Evolutionary conservation across 2,113 vertebrate species (phyloP).

Genomic region (Megaceryle torquata): DNA sequence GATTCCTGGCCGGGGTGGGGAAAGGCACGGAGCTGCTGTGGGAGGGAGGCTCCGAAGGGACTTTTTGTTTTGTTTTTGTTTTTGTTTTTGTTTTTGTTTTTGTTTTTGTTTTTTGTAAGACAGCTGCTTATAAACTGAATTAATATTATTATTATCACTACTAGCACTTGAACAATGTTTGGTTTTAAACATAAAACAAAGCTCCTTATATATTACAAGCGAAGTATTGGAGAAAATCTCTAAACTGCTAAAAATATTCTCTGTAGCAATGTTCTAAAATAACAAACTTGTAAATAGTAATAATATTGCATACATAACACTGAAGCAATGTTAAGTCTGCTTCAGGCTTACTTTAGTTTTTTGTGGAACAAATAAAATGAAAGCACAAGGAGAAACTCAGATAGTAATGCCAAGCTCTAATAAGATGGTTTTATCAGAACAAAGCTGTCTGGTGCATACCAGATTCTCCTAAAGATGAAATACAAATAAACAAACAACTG

Average conservation of each 20-base stretch:
- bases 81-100: no score
- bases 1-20: no score
- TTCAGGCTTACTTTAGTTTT: not conserved
- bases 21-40: no score
- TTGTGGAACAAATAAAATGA: not conserved
- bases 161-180: not conserved
- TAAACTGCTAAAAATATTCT: not conserved
- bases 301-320: not conserved
- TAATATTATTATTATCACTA: not conserved
- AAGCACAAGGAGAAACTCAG: not conserved
- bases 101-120: not conserved
- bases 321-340: not conserved
- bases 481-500: conserved; percentile 60
- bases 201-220: not conserved
- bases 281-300: not conserved
- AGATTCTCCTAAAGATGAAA: conserved; percentile 55
- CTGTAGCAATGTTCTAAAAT: not conserved
- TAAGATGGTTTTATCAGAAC: conserved; percentile 41
- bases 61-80: no score
- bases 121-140: not conserved
- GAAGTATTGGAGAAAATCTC: not conserved
- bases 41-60: no score
- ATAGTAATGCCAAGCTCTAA: conserved; percentile 16
- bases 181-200: not conserved
- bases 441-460: conserved; percentile 33